Evolutionary conservation across 2,113 vertebrate species (phyloP), one percentile per base, ranked within the genome.

Genomic region (Acanthochromis polyacanthus): DNA sequence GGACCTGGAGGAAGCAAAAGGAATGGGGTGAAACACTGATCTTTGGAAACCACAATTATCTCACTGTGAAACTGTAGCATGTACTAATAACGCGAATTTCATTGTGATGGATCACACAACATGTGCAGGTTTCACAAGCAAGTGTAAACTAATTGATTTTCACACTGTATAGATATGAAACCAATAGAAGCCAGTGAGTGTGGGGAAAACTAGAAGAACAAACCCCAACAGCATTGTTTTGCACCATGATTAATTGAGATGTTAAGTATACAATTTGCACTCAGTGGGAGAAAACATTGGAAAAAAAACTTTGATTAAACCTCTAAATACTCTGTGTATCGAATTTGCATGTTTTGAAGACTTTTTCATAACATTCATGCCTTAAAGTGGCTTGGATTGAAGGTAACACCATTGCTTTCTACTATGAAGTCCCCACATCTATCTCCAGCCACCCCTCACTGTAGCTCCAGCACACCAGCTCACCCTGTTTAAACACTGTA

Each of bases 1-100:
- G 96, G 90, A 93, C 87, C 97, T 98, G 82, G 48, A 83, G 20
- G 56, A 22, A 59, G 45, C 4, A 74, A 1, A 15, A 46, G 50
- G 2, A 83, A 40, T 16, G 48, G 2, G 10, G 50, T 56, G 17
- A 78, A 70, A 52, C 19, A 12, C 12, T 38, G 60, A 59, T 56
- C 9, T 63, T 62, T 61, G 0, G 0, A 15, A 17, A 59, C 5
- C 1, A 50, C 17, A 50, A 52, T 57, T 32, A 15, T 28, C 4
- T 57, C 6, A 55, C 1, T 52, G 45, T 52, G 52, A 25, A 57
- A 51, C 56, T 65, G 11, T 16, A 14, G 66, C 8, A 5, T 4
- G 3, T 38, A 12, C 23, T 28, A 56, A 32, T 56, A 32, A 30
- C 17, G 12, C 22, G 32, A 63, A 55, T 40, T 46, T 61, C 46